phyloP scores from a whole-genome alignment of 2,113 vertebrate species.

The Octodon degus region DNA sequence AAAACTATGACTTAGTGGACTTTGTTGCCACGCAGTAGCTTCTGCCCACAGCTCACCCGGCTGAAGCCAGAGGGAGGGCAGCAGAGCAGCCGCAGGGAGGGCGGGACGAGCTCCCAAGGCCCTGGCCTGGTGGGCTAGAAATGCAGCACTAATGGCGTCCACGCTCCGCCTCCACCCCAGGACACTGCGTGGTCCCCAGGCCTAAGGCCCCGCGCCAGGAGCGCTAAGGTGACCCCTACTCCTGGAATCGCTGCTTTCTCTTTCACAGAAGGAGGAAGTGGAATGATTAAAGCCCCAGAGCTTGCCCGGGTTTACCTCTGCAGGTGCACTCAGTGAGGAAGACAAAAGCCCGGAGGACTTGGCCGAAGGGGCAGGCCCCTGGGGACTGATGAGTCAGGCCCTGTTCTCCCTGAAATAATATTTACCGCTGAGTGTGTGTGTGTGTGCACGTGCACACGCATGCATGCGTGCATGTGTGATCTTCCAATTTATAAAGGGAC shows the following conservation, averaged over 20 bases:
- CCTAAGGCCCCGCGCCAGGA: conserved; percentile 85
- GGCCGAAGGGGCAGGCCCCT: conserved; percentile 44
- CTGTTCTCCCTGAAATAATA: neutral
- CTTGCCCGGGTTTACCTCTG: conserved; percentile 71
- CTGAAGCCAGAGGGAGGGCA: conserved; percentile 69
- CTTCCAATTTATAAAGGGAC: neutral
- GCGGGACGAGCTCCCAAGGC: conserved; percentile 84
- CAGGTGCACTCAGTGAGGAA: conserved; percentile 60
- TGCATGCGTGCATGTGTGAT: no score
- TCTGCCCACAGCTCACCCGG: conserved; percentile 66
- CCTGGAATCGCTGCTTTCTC: conserved; percentile 82
- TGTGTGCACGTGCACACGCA: neutral
- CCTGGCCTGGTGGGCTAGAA: conserved; percentile 82
- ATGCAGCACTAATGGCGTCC: conserved; percentile 87
- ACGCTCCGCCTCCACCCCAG: conserved; percentile 54
- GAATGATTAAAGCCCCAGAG: conserved; percentile 81
- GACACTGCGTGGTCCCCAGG: conserved; percentile 61
- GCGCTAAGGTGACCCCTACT: conserved; percentile 82
- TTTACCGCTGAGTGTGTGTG: neutral
- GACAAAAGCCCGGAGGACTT: conserved; percentile 51
- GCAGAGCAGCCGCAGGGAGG: conserved; percentile 76
- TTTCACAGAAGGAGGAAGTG: conserved; percentile 84
- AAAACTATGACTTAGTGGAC: neutral
- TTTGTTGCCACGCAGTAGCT: conserved; percentile 67
- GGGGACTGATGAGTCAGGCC: neutral